These are phyloP conservation scores for Chelmon rostratus DNA, from an alignment of 2,797 vertebrate genomes.

Conservation along the genomic window DNA sequence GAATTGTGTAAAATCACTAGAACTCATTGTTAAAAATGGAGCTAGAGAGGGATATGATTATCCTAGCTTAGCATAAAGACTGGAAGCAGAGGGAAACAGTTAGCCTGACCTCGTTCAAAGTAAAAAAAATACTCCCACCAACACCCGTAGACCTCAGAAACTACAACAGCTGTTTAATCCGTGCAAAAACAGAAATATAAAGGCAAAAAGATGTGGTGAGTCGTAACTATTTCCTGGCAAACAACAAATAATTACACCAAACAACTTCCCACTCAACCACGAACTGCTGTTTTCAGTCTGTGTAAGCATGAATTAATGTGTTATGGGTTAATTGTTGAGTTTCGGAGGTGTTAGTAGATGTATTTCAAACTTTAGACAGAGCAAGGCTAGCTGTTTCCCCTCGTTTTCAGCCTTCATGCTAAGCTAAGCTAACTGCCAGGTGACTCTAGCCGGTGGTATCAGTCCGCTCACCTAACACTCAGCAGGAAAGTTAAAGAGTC, in stretches of 20 bases:
- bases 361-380: background rate
- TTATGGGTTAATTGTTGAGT: background rate
- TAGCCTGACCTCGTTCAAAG: background rate
- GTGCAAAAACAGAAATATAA: background rate
- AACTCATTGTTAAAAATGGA: too few relatives aligned
- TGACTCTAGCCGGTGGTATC: background rate
- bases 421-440: background rate
- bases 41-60: background rate
- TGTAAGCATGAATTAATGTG: background rate
- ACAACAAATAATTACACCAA: background rate
- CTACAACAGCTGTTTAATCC: background rate
- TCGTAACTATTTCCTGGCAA: background rate
- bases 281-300: background rate
- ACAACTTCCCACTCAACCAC: background rate
- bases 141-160: background rate
- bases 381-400: background rate
- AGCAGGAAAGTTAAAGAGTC: background rate
- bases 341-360: background rate
- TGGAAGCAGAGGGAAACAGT: background rate
- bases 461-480: background rate
- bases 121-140: background rate
- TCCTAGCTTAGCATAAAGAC: slow-evolving; percentile 5
- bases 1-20: too few relatives aligned
- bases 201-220: background rate
- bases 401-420: slow-evolving; percentile 8